These are phyloP conservation scores for Diorhabda carinulata DNA, from an alignment of 1,140 invertebrate species.

Conservation along the genomic window DNA sequence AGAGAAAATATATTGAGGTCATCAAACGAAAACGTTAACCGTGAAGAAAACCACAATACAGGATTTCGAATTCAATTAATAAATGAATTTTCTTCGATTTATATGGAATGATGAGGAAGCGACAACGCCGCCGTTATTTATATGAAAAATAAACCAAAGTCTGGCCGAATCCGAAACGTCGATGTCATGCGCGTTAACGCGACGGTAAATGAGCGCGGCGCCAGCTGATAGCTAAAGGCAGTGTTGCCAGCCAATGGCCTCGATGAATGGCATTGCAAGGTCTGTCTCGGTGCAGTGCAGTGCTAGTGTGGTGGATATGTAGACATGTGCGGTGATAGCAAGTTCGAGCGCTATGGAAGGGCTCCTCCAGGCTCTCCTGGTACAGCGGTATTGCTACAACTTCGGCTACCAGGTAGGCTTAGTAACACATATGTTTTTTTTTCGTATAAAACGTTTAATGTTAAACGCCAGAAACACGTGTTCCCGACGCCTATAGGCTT, in stretches of 20 bases:
- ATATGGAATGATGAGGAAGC: no score
- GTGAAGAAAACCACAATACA: no score
- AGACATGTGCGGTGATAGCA: conserved; percentile 21
- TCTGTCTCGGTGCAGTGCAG: conserved; percentile 49
- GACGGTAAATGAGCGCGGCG: conserved; percentile 43
- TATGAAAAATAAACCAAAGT: conserved; percentile 12
- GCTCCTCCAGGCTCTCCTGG: conserved; percentile 42
- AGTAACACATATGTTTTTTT: conserved; percentile 1
- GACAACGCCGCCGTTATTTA: no score
- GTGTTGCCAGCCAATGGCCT: conserved; percentile 50
- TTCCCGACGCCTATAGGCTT: conserved; percentile 18
- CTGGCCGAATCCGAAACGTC: conserved; percentile 11
- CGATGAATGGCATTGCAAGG: conserved; percentile 59
- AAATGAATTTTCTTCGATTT: no score
- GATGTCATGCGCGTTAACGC: conserved; percentile 28
- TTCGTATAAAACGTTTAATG: not conserved
- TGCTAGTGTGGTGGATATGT: conserved; percentile 28
- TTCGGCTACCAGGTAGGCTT: conserved; percentile 25
- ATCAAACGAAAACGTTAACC: no score
- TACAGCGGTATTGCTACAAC: conserved; percentile 31
- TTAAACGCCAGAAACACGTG: conserved; percentile 1
- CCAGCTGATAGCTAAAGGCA: conserved; percentile 49
- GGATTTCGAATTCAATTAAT: no score
- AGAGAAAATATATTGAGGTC: no score
- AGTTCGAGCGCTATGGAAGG: conserved; percentile 40